Base-by-base conservation (phyloP, 1,140 invertebrate species). In the Ceratina australensis region DNA sequence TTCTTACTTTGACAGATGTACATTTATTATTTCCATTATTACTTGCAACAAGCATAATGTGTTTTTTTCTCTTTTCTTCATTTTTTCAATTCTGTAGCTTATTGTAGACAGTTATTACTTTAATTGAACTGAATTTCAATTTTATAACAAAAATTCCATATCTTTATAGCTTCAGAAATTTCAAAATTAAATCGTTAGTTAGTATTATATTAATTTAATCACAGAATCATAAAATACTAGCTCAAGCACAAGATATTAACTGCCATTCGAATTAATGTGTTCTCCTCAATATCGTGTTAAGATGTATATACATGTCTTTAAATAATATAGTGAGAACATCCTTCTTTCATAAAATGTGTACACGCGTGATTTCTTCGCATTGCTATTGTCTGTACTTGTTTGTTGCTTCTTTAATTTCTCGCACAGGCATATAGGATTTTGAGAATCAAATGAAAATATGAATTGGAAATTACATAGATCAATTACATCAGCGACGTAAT, bases 181-280 rank as follows among this genome's bases (percentile, higher is more conserved):
- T 10, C 18, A 12, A 75, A 28, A 3, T 4, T 47, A 10, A n/a
- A 61, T 52, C 4, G 4, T 77, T 42, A 33, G 8, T 18, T 26
- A 75, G 15, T 4, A 22, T 16, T 60, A 50, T 57, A 28, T 49
- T 57, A 59, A 26, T 71, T 22, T 71, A 76, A 20, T 50, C 3
- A 22, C 18, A 63, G 13, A 20, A 7, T 22, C 60, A 57, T 33
- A 13, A 56, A 54, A 68, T 42, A 71, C 22, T 83, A 81, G 82
- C 81, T 85, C 85, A 79, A 88, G 79, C 81, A 87, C 81, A 80
- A 87, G 77, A 74, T 82, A 87, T 71, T 76, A 85, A 89, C 87
- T 89, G 88, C 88, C 88, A 87, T 79, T 87, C 72, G 80, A 85
- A 78, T 81, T 59, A 84, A 82, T 81, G 82, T 82, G 72, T 78